Percentiles rank a stretch among this genome's conserved stretches.
These are phyloP conservation scores for Callyntrura sp. DNA, from an alignment of 2,888 invertebrate genomes.

Conservation along the genomic window DNA sequence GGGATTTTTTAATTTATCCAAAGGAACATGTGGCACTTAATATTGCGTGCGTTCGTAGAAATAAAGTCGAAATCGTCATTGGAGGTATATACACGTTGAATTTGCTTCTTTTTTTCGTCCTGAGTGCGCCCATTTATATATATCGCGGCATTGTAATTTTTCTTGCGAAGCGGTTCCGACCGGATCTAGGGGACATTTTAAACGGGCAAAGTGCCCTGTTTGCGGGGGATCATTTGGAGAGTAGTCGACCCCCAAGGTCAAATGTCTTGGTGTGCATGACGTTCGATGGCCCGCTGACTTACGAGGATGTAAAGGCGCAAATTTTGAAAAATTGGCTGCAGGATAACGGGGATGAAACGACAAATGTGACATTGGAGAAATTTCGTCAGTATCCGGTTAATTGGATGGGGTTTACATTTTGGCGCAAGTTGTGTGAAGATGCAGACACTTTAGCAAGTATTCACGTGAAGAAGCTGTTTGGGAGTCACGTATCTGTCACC, in stretches of 20 bases:
- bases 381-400: background rate
- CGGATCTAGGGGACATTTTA: slow-evolving; percentile 27
- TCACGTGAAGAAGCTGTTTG: background rate
- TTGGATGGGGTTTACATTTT: slow-evolving; percentile 24
- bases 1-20: too few relatives aligned
- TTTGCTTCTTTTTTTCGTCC: background rate
- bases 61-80: too few relatives aligned
- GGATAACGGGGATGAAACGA: background rate
- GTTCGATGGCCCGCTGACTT: background rate
- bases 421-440: too few relatives aligned
- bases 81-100: too few relatives aligned
- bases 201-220: slow-evolving; percentile 2
- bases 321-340: background rate
- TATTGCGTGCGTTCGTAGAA: too few relatives aligned
- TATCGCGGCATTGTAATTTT: background rate
- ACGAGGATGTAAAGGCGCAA: background rate
- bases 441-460: background rate
- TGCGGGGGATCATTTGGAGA: background rate
- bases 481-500: background rate
- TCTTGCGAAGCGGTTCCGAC: background rate
- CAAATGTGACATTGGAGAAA: background rate
- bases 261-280: background rate
- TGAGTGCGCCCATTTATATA: slow-evolving; percentile 7
- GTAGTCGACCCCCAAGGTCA: background rate
- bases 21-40: too few relatives aligned